Percentiles rank a stretch among this genome's conserved stretches.
Evolutionary conservation across 2,113 vertebrate genomes (phyloP).

Genomic region (Sus scrofa): DNA sequence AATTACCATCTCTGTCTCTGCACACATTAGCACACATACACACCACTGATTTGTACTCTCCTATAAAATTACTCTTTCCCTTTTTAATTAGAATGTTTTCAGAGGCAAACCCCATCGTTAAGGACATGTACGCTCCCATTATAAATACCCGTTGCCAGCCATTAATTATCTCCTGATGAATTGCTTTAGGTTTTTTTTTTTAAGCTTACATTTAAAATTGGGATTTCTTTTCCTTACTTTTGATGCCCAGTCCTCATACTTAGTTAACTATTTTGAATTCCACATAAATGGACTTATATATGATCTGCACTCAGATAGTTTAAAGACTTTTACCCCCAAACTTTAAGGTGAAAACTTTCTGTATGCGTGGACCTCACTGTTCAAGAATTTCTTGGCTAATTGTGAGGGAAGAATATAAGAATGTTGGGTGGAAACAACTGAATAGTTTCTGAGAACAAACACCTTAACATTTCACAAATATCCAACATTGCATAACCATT

Average conservation of each 20-base stretch:
- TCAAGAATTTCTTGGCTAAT: constrained; percentile 61
- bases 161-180: constrained; percentile 80
- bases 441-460: constrained; percentile 56
- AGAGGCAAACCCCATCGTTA: constrained; percentile 78
- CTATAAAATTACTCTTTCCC: constrained; percentile 81
- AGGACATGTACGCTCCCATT: constrained; percentile 70
- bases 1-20: constrained; percentile 70
- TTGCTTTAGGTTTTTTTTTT: constrained; percentile 60
- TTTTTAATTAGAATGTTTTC: constrained; percentile 82
- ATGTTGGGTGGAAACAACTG: constrained; percentile 26
- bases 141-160: constrained; percentile 79
- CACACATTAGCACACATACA: constrained; percentile 68
- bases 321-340: neutral
- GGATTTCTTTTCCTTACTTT: constrained; percentile 39
- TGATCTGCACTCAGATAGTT: neutral
- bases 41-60: constrained; percentile 81
- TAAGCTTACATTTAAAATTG: constrained; percentile 49
- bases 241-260: neutral
- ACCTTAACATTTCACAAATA: constrained; percentile 50
- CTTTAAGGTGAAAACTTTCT: constrained; percentile 54
- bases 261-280: constrained; percentile 18
- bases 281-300: neutral
- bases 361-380: neutral
- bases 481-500: constrained; percentile 48
- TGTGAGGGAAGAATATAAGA: constrained; percentile 46